Conservation (phyloP, 2,888 invertebrate genomes). For the Amorpha juglandis region DNA sequence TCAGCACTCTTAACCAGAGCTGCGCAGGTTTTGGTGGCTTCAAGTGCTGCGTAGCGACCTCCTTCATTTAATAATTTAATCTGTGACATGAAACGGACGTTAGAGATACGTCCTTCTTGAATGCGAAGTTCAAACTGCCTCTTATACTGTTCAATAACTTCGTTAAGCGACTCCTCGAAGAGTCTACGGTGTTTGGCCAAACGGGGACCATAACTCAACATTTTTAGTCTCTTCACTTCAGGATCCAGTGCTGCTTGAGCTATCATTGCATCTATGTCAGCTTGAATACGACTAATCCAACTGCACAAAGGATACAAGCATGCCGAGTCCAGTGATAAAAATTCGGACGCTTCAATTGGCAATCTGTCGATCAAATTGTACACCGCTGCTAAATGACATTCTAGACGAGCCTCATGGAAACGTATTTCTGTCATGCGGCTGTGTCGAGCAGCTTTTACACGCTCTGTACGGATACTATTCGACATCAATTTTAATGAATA, state of each 20-base stretch:
- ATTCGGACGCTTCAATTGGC: constrained; percentile 54
- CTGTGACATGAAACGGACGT: constrained; percentile 60
- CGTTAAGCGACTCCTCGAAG: constrained; percentile 62
- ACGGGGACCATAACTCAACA: constrained; percentile 64
- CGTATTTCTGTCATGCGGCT: constrained; percentile 57
- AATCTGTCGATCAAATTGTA: constrained; percentile 52
- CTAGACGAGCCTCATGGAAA: constrained; percentile 60
- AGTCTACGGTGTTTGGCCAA: constrained; percentile 55
- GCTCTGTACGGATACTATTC: constrained; percentile 63
- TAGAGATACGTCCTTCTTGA: constrained; percentile 68
- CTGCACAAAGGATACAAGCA: constrained; percentile 60
- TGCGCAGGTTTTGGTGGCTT: constrained; percentile 54
- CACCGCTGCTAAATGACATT: constrained; percentile 64
- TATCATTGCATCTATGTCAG: constrained; percentile 49
- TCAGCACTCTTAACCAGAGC: constrained; percentile 58
- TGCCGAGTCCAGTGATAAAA: constrained; percentile 52
- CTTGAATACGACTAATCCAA: constrained; percentile 55
- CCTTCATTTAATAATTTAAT: constrained; percentile 63
- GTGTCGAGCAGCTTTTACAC: constrained; percentile 58
- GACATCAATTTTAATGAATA: constrained; percentile 65
- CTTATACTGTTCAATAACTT: constrained; percentile 50
- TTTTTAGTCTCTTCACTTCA: constrained; percentile 61
- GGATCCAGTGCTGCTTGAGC: constrained; percentile 45
- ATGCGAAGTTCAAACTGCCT: constrained; percentile 52
- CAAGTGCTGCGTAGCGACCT: constrained; percentile 59